Conservation (phyloP, 1,140 invertebrate genomes). For the Proales similis region DNA sequence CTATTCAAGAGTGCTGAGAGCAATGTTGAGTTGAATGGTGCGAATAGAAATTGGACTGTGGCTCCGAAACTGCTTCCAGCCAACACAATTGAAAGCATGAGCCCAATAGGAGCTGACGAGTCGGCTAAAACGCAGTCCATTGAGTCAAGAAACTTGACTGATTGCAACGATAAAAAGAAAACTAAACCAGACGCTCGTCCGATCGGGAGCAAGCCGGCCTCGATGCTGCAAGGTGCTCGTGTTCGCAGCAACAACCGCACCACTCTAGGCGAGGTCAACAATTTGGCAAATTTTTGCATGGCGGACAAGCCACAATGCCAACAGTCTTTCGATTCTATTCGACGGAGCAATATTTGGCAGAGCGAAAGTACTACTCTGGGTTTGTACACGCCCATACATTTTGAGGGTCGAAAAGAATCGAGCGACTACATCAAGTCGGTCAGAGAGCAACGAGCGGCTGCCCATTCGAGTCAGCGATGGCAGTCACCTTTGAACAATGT, state of each 20-base stretch:
- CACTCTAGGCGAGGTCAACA: neutral
- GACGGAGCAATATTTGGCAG: neutral
- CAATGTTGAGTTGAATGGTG: neutral
- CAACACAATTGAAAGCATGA: constrained; percentile 9
- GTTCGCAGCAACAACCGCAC: neutral
- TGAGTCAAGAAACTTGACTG: neutral
- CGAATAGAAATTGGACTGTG: constrained; percentile 30
- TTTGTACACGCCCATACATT: neutral
- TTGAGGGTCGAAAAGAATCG: neutral
- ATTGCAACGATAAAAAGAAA: neutral
- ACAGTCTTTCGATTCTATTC: neutral
- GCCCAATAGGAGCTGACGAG: neutral
- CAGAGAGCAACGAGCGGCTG: too few relatives aligned
- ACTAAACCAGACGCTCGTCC: constrained; percentile 8
- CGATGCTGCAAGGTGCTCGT: constrained; percentile 2
- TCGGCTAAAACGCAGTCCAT: neutral
- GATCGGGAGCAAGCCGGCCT: constrained; percentile 29
- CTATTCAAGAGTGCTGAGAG: neutral
- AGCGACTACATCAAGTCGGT: neutral
- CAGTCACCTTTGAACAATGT: too few relatives aligned
- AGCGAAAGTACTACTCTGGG: neutral
- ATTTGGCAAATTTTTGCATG: neutral
- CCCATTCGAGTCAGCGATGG: too few relatives aligned
- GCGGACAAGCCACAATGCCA: neutral
- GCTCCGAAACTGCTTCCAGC: constrained; percentile 20